phyloP scores from a whole-genome alignment of 1,140 invertebrate genomes.

The Pachyrhynchus sulphureomaculatus region DNA sequence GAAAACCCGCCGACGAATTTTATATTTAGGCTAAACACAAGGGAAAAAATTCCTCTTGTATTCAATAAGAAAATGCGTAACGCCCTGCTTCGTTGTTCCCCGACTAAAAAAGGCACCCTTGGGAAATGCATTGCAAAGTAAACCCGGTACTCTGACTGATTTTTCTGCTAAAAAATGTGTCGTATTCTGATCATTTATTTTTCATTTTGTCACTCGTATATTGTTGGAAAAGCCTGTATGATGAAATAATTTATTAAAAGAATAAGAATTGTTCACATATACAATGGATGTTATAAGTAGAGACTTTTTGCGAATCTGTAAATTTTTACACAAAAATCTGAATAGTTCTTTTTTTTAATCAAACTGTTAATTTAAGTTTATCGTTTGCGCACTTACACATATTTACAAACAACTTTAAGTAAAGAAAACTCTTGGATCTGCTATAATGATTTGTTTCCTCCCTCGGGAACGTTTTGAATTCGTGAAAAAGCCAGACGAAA shows the following conservation, averaged over 20 bases:
- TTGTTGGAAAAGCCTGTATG: conserved; percentile 5
- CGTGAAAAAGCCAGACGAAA: no score
- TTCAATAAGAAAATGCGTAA: conserved; percentile 35
- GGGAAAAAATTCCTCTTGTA: conserved; percentile 12
- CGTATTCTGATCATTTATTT: conserved; percentile 24
- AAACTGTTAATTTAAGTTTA: no score
- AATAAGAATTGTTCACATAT: no score
- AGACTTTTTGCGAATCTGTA: no score
- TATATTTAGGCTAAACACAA: conserved; percentile 9
- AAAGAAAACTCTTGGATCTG: no score
- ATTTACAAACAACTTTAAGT: no score
- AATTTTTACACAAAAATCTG: no score
- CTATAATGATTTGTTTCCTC: no score
- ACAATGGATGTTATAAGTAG: no score
- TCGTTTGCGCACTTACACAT: no score
- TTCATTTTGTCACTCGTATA: conserved; percentile 21
- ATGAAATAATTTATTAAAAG: conserved; percentile 8
- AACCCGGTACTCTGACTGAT: conserved; percentile 28
- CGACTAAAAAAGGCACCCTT: conserved; percentile 8
- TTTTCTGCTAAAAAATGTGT: conserved; percentile 26
- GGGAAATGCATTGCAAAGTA: conserved; percentile 34
- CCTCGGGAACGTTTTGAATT: no score
- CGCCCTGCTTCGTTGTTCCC: conserved; percentile 6
- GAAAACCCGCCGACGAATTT: conserved; percentile 6
- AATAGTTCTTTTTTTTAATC: no score